These are phyloP conservation scores for Regulus satrapa DNA, from an alignment of 2,113 vertebrate genomes.

Conservation along the genomic window DNA sequence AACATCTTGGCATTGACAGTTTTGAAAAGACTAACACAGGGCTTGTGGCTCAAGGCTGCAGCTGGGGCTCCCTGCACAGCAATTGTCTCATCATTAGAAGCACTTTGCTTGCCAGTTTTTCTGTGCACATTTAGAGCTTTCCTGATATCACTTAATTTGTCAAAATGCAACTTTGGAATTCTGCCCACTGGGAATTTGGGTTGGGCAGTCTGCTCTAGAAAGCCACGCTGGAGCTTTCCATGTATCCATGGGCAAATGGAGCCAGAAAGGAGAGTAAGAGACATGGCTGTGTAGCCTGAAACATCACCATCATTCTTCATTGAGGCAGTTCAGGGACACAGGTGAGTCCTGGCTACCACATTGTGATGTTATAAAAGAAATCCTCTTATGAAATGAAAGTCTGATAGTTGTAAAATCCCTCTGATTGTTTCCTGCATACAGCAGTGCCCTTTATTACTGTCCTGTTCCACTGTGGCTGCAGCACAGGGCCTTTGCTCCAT, in stretches of 20 bases:
- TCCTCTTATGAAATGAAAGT: background rate
- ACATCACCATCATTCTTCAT: background rate
- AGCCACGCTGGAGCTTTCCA: background rate
- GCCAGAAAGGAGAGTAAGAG: background rate
- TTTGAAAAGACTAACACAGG: background rate
- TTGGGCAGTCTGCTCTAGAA: background rate
- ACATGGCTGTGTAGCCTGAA: background rate
- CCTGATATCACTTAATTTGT: constrained; percentile 67
- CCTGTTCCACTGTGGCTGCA: background rate
- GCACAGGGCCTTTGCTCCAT: background rate
- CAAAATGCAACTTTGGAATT: constrained; percentile 57
- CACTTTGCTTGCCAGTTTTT: constrained; percentile 52
- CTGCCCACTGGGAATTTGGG: constrained; percentile 31
- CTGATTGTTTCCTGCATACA: background rate
- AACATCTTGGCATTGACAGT: background rate
- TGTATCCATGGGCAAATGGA: background rate
- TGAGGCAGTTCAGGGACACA: background rate
- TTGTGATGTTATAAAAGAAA: background rate
- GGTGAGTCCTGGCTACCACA: background rate
- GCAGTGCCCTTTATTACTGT: background rate
- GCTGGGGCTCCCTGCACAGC: constrained; percentile 42
- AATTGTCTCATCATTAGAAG: constrained; percentile 23
- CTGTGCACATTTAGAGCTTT: constrained; percentile 57
- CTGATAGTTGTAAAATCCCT: background rate
- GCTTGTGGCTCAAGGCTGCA: background rate